Conservation (phyloP, 2,888 invertebrate species). For the Proisotoma minuta region DNA sequence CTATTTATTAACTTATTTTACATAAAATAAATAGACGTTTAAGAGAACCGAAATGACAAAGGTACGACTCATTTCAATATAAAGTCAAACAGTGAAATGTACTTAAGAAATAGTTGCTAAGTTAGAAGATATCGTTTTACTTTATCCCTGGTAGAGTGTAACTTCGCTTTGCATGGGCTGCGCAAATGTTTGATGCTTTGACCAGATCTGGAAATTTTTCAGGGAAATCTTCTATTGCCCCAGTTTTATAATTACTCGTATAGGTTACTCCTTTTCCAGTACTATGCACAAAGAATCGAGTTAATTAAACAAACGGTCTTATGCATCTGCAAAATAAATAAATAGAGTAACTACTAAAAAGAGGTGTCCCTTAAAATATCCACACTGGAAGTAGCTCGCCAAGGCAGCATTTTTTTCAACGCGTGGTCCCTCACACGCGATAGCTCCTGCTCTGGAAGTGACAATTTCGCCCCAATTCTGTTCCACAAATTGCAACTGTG, state of each 20-base stretch:
- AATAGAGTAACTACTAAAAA: constrained; percentile 37
- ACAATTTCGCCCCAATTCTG: constrained; percentile 31
- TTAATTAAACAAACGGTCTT: background rate
- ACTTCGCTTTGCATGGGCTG: constrained; percentile 38
- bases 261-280: constrained; percentile 43
- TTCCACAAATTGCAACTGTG: constrained; percentile 42
- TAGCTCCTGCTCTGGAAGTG: constrained; percentile 16
- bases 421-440: constrained; percentile 39
- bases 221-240: constrained; percentile 29
- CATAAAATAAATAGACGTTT: too few relatives aligned
- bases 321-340: background rate
- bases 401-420: constrained; percentile 42
- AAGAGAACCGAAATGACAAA: too few relatives aligned
- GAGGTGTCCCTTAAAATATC: constrained; percentile 38
- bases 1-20: too few relatives aligned
- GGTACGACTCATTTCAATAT: too few relatives aligned
- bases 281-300: constrained; percentile 13
- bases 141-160: constrained; percentile 40
- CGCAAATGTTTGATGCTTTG: constrained; percentile 40
- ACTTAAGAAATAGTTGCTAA: too few relatives aligned
- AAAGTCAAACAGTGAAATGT: too few relatives aligned
- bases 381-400: constrained; percentile 31
- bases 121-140: too few relatives aligned
- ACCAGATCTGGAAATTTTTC: constrained; percentile 44
- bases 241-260: constrained; percentile 19